A percentile compares a stretch with the other conserved stretches of the same genome.
Evolutionary conservation across 2,113 vertebrate genomes (phyloP).

Genomic region (Atrichornis clamosus): DNA sequence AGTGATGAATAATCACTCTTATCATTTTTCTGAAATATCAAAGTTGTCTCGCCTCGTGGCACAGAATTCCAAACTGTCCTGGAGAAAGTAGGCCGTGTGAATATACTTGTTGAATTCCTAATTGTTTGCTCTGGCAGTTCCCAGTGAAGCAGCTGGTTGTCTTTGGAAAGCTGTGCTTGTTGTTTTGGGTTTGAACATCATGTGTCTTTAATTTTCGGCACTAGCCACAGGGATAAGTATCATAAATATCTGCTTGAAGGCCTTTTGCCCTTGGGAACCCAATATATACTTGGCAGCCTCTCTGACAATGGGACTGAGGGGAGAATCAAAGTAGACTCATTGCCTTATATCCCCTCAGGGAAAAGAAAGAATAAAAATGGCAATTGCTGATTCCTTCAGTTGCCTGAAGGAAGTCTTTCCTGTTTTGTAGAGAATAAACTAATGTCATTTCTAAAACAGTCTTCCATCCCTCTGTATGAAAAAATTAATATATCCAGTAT

Average conservation of each 20-base stretch:
- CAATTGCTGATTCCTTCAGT: slow-evolving; percentile 29
- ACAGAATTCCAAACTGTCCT: not conserved
- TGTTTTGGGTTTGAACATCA: slow-evolving; percentile 45
- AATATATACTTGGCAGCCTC: slow-evolving; percentile 34
- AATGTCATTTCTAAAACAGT: not conserved
- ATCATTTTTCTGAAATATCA: not conserved
- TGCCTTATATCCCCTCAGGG: not conserved
- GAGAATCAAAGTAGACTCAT: slow-evolving; percentile 32
- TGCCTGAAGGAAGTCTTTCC: slow-evolving; percentile 6
- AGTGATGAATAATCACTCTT: not conserved
- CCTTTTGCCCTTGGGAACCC: slow-evolving; percentile 41
- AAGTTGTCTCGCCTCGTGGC: not conserved
- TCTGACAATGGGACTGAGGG: not conserved
- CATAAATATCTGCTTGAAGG: slow-evolving; percentile 48
- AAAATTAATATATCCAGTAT: not conserved
- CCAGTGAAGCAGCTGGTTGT: slow-evolving; percentile 31
- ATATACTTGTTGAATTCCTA: not conserved
- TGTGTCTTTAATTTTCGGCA: slow-evolving; percentile 55
- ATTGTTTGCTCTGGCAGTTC: slow-evolving; percentile 46
- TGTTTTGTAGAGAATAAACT: not conserved
- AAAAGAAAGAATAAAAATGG: slow-evolving; percentile 17
- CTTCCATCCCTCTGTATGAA: not conserved
- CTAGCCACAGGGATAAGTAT: slow-evolving; percentile 39
- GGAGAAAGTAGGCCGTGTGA: not conserved
- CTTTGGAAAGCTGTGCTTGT: slow-evolving; percentile 37